Conservation (phyloP, 2,888 invertebrate species). For the Thymelicus sylvestris region DNA sequence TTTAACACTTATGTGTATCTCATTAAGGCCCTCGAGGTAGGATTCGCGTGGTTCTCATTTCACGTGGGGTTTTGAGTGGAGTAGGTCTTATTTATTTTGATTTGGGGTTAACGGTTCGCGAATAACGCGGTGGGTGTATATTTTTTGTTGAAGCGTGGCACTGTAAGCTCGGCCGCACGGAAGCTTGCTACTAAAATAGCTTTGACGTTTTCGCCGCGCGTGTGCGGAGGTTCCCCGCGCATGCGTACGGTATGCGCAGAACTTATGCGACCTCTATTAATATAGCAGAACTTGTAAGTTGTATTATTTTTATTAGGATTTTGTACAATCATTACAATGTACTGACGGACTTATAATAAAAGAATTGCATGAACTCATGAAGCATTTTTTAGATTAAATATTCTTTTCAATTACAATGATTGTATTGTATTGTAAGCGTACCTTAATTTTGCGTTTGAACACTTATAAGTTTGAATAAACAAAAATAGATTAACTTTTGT, state of each 20-base stretch:
- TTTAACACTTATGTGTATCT: conserved; percentile 49
- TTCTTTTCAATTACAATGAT: too few species aligned
- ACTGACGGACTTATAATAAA: too few species aligned
- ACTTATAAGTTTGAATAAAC: too few species aligned
- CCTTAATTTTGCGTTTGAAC: too few species aligned
- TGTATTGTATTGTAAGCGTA: too few species aligned
- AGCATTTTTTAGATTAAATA: too few species aligned
- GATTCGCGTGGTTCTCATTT: conserved; percentile 17
- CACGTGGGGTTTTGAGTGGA: neutral
- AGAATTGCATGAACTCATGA: too few species aligned
- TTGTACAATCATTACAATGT: too few species aligned
- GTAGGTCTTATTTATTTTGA: conserved; percentile 19
- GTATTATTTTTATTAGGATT: neutral
- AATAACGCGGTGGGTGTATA: conserved; percentile 38
- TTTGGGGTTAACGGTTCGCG: conserved; percentile 39
- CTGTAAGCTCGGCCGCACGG: conserved; percentile 51
- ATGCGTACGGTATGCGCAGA: conserved; percentile 52
- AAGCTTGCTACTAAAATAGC: conserved; percentile 77
- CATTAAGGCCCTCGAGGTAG: conserved; percentile 37
- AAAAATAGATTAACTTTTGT: too few species aligned
- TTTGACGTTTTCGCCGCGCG: conserved; percentile 70
- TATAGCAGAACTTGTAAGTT: conserved; percentile 2
- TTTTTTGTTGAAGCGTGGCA: conserved; percentile 45
- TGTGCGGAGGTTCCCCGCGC: conserved; percentile 56
- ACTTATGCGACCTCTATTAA: neutral